phyloP scores from a whole-genome alignment of 1,140 invertebrate species.

The Papilio polyxenes region DNA sequence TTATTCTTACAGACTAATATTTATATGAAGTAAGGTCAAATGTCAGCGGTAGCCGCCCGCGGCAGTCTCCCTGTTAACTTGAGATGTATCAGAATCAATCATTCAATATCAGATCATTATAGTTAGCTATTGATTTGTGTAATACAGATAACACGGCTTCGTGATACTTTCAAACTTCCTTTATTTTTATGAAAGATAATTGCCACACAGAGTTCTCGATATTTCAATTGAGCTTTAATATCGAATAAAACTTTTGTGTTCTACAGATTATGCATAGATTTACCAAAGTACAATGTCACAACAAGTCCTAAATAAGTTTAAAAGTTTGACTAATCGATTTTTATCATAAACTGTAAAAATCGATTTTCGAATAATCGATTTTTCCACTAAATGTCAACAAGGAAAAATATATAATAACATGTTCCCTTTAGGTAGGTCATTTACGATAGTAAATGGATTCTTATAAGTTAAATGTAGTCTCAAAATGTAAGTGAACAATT shows the following conservation, averaged over 20 bases:
- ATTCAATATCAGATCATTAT: slow-evolving; percentile 27
- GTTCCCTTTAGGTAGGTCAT: too few species aligned
- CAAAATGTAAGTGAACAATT: too few species aligned
- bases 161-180: slow-evolving; percentile 13
- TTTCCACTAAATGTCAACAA: too few species aligned
- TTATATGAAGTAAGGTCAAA: slow-evolving; percentile 21
- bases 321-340: too few species aligned
- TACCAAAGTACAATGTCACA: too few species aligned
- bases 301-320: too few species aligned
- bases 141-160: slow-evolving; percentile 18
- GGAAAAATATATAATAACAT: too few species aligned
- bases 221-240: neutral
- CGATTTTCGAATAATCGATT: too few species aligned
- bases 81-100: slow-evolving; percentile 28
- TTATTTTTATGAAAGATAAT: slow-evolving; percentile 8
- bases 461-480: too few species aligned
- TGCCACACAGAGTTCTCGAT: neutral
- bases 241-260: neutral
- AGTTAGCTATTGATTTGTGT: slow-evolving; percentile 18
- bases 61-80: slow-evolving; percentile 29
- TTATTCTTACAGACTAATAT: slow-evolving; percentile 1
- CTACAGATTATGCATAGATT: neutral
- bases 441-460: too few species aligned
- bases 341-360: too few species aligned
- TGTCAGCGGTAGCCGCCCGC: slow-evolving; percentile 26